These are phyloP conservation scores for Sarotherodon lohbergeri DNA, from an alignment of 2,113 vertebrate genomes.

Conservation along the genomic window DNA sequence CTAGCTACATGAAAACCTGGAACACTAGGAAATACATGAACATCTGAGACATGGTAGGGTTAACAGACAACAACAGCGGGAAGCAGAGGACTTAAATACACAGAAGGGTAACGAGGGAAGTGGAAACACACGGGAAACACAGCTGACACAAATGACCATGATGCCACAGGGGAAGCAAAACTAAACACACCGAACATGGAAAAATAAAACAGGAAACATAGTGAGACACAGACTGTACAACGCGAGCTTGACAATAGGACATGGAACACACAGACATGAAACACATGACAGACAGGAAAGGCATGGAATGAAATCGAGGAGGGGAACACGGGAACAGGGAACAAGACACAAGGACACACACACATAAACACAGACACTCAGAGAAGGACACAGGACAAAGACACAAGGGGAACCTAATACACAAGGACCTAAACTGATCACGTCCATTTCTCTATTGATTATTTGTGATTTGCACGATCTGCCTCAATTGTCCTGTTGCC, in stretches of 20 bases:
- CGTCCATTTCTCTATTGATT: not conserved
- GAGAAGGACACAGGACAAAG: not conserved
- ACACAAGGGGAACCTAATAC: not conserved
- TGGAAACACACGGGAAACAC: not conserved
- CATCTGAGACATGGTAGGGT: not conserved
- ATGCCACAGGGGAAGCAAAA: not conserved
- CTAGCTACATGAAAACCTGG: not conserved
- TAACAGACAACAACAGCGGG: not conserved
- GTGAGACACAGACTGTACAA: not conserved
- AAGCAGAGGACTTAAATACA: not conserved
- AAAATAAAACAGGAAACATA: not conserved
- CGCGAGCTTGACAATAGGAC: not conserved
- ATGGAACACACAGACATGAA: rapidly evolving
- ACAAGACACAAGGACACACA: not conserved
- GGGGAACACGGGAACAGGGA: not conserved
- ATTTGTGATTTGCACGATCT: not conserved
- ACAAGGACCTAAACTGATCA: not conserved
- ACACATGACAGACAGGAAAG: not conserved
- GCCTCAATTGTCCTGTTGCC: not conserved
- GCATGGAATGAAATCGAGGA: not conserved
- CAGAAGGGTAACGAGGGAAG: not conserved
- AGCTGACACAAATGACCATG: not conserved
- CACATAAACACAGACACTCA: not conserved
- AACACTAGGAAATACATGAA: not conserved
- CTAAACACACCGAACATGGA: not conserved